These are phyloP conservation scores for Eidolon dupreanum DNA, from an alignment of 2,797 vertebrate species.

Conservation along the genomic window DNA sequence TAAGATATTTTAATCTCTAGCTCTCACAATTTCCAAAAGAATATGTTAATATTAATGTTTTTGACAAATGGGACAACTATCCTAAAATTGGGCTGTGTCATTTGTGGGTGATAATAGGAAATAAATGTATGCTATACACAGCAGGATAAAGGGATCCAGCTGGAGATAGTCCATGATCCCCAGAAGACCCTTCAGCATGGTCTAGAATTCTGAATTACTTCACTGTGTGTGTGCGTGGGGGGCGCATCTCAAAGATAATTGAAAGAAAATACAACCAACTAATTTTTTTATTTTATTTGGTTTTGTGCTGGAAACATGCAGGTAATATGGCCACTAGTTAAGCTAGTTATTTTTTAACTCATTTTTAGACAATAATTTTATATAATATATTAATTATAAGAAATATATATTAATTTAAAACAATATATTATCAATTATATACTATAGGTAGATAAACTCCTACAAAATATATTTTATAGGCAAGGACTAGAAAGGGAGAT, in stretches of 20 bases:
- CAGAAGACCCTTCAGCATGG: neutral
- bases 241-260: neutral
- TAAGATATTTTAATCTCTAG: slow-evolving; percentile 26
- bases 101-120: slow-evolving; percentile 23
- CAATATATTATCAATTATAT: neutral
- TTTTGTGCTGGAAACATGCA: neutral
- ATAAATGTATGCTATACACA: neutral
- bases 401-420: neutral
- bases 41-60: neutral
- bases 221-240: neutral
- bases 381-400: neutral
- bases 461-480: neutral
- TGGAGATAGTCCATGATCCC: neutral
- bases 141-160: neutral
- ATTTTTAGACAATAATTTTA: neutral
- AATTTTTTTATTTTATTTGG: neutral
- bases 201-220: neutral
- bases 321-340: neutral
- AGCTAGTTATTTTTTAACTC: neutral
- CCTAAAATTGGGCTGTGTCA: neutral
- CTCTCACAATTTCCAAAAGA: neutral
- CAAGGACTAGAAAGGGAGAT: neutral
- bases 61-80: neutral
- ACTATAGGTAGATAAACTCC: neutral
- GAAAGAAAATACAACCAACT: neutral